Evolutionary conservation across 2,113 vertebrate genomes (phyloP).

Genomic region (Crotalus tigris): DNA sequence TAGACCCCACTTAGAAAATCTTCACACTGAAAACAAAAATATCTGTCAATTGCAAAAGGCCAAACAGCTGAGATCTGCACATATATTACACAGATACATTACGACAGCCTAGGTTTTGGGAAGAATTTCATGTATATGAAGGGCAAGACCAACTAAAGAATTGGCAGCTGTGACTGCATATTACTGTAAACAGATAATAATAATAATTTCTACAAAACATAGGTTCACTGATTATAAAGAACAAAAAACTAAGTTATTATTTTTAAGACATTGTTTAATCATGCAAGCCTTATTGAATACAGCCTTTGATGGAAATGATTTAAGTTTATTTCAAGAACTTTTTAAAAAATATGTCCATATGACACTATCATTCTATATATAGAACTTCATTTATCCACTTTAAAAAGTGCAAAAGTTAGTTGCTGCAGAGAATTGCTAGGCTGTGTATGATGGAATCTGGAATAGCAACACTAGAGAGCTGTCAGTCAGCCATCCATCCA

Average conservation of each 20-base stretch:
- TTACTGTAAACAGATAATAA: background rate
- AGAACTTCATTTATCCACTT: constrained; percentile 74
- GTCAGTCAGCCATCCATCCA: constrained; percentile 99
- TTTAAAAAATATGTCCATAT: constrained; percentile 46
- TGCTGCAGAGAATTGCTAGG: constrained; percentile 79
- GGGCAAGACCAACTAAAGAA: background rate
- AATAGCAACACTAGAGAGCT: constrained; percentile 92
- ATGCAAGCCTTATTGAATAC: constrained; percentile 56
- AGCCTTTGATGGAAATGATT: constrained; percentile 64
- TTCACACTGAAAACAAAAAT: background rate
- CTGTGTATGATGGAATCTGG: constrained; percentile 86
- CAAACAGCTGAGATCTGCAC: background rate
- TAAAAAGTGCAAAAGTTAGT: constrained; percentile 79
- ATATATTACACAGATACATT: background rate
- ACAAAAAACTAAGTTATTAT: constrained; percentile 55
- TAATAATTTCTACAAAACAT: constrained; percentile 54
- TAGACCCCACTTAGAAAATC: background rate
- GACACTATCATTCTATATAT: constrained; percentile 73
- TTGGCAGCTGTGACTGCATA: background rate
- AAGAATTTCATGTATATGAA: background rate
- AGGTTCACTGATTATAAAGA: constrained; percentile 56
- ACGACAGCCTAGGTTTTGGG: background rate
- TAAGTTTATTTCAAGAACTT: constrained; percentile 72
- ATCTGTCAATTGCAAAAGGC: background rate
- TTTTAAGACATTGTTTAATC: constrained; percentile 61